These are phyloP conservation scores for Carettochelys insculpta DNA, from an alignment of 2,113 vertebrate genomes.

Conservation along the genomic window DNA sequence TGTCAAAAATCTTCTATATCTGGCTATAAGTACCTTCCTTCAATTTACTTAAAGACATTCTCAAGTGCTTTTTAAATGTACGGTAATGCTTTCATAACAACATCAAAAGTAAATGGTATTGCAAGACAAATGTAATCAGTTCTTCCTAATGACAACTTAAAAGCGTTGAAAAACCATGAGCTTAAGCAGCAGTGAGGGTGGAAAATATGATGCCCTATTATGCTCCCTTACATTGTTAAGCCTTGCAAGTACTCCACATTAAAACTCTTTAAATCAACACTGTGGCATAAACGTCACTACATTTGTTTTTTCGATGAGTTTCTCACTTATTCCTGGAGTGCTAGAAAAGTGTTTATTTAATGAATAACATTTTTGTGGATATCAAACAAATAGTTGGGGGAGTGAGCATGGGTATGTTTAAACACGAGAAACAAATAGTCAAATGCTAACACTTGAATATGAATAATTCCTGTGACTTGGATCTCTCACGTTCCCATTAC, in stretches of 20 bases:
- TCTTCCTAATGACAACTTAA: slow-evolving; percentile 20
- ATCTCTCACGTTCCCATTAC: background rate
- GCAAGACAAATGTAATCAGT: slow-evolving; percentile 11
- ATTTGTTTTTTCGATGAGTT: slow-evolving; percentile 28
- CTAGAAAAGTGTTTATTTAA: slow-evolving; percentile 14
- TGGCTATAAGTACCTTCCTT: background rate
- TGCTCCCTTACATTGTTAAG: slow-evolving; percentile 41
- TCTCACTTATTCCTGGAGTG: background rate
- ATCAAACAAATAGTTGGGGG: background rate
- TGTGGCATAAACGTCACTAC: slow-evolving; percentile 12
- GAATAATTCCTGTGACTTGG: background rate
- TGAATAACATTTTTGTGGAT: background rate
- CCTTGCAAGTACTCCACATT: background rate
- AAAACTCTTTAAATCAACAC: slow-evolving; percentile 32
- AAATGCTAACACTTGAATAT: background rate
- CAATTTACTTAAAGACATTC: background rate
- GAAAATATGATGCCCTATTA: slow-evolving; percentile 16
- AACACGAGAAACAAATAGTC: background rate
- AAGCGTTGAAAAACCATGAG: background rate
- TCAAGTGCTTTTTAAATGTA: background rate
- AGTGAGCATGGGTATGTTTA: background rate
- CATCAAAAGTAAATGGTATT: slow-evolving; percentile 13
- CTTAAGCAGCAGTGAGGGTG: background rate
- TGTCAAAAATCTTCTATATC: background rate
- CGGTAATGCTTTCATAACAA: background rate